phyloP scores from a whole-genome alignment of 2,888 invertebrate species.

The Dynastes maya region DNA sequence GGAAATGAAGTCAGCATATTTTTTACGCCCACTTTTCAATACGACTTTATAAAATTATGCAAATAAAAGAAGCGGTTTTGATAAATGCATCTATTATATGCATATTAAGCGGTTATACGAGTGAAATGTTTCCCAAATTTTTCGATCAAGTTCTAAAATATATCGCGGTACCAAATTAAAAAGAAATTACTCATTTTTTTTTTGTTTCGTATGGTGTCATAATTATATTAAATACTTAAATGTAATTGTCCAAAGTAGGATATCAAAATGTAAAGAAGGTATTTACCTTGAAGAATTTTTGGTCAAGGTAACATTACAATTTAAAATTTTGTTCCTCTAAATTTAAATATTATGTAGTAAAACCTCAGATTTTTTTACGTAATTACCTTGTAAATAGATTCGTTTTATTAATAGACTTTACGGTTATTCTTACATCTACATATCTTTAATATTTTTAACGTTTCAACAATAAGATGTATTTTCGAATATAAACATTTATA shows the following conservation, averaged over 20 bases:
- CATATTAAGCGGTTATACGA: conserved; percentile 15
- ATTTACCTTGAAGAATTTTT: conserved; percentile 24
- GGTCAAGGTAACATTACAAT: conserved; percentile 31
- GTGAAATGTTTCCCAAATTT: background rate
- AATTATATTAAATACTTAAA: too few relatives aligned
- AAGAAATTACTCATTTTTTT: conserved; percentile 1
- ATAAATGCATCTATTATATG: too few relatives aligned
- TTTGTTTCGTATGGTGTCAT: too few relatives aligned
- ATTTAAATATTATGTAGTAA: conserved; percentile 4
- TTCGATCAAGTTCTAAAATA: background rate
- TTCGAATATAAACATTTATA: too few relatives aligned
- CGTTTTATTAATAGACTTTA: too few relatives aligned
- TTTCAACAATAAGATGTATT: too few relatives aligned
- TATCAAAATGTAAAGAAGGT: conserved; percentile 19
- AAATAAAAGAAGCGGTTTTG: too few relatives aligned
- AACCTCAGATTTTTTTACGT: background rate
- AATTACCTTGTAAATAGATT: conserved; percentile 9
- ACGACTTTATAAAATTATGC: conserved; percentile 31
- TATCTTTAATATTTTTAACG: too few relatives aligned
- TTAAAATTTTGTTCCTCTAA: conserved; percentile 15
- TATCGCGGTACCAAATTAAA: background rate
- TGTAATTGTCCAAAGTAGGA: background rate
- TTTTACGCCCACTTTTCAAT: background rate
- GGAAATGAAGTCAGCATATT: background rate
- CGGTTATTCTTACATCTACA: too few relatives aligned